These are phyloP conservation scores for Agelas oroides DNA, from an alignment of 37 sponge, comb jelly and placozoan species.

Conservation along the genomic window DNA sequence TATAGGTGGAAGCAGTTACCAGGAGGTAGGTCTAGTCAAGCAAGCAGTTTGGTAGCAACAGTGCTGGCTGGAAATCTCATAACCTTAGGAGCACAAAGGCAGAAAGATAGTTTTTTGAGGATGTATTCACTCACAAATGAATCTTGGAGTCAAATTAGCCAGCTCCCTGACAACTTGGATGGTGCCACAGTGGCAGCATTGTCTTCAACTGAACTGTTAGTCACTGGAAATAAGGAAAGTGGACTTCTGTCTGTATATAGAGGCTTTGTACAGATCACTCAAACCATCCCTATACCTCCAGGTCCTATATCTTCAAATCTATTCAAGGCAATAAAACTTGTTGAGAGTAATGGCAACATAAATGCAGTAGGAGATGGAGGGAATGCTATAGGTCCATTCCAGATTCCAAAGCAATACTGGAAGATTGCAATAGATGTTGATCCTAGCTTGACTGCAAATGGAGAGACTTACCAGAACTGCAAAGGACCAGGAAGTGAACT, in stretches of 20 bases:
- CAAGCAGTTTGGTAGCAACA: conserved; percentile 29
- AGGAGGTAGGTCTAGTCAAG: conserved; percentile 16
- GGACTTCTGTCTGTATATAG: conserved; percentile 21
- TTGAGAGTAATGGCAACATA: conserved; percentile 12
- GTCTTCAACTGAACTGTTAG: conserved; percentile 15
- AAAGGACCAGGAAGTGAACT: neutral
- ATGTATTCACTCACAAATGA: conserved; percentile 32
- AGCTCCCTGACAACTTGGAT: conserved; percentile 7
- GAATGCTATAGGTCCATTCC: neutral
- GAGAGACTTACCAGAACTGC: conserved; percentile 19
- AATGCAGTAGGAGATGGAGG: conserved; percentile 10
- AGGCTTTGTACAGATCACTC: conserved; percentile 27
- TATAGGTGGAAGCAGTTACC: conserved; percentile 33
- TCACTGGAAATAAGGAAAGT: conserved; percentile 10
- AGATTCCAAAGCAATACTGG: conserved; percentile 19
- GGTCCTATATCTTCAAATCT: conserved; percentile 18
- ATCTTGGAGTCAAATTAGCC: conserved; percentile 27
- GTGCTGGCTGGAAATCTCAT: conserved; percentile 30
- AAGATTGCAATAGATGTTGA: neutral
- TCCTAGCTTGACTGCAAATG: neutral
- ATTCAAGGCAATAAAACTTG: neutral
- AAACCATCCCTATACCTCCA: no score
- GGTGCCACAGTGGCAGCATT: conserved; percentile 14
- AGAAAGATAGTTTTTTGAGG: neutral
- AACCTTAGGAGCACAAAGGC: conserved; percentile 2